Evolutionary conservation across 2,797 vertebrate species (phyloP).

Genomic region (Syncerus caffer): DNA sequence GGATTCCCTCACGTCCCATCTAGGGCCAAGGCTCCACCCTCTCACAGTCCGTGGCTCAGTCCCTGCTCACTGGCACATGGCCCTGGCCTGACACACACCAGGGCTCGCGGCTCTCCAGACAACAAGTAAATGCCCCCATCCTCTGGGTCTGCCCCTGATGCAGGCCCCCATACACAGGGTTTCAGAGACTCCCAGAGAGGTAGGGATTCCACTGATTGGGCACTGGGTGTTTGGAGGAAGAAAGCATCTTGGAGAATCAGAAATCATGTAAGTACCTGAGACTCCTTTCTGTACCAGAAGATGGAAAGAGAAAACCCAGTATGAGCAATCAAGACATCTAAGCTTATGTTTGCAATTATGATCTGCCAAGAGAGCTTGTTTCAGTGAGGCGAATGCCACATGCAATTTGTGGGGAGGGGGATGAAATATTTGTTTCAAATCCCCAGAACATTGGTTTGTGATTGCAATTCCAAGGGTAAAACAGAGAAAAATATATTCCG

Average conservation of each 20-base stretch:
- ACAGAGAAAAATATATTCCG: not conserved
- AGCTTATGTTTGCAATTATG: not conserved
- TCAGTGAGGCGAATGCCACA: not conserved
- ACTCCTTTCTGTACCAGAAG: not conserved
- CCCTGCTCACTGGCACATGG: rapidly evolving
- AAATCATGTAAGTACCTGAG: not conserved
- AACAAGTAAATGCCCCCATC: not conserved
- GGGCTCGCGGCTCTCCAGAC: not conserved
- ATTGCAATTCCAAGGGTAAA: not conserved
- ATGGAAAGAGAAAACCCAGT: not conserved
- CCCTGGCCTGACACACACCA: not conserved
- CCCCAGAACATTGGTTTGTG: not conserved
- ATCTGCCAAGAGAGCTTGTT: not conserved
- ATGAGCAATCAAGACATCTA: no score
- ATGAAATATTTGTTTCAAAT: not conserved
- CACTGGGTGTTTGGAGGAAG: not conserved
- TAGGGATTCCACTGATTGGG: not conserved
- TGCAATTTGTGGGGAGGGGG: not conserved
- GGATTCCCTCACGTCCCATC: not conserved
- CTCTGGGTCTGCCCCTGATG: not conserved
- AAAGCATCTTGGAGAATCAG: not conserved
- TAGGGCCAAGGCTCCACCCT: not conserved
- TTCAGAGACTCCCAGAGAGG: not conserved
- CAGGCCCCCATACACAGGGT: not conserved
- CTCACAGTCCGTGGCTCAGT: not conserved